Evolutionary conservation across 1,140 invertebrate genomes (phyloP).

Genomic region (Ceratina calcarata): DNA sequence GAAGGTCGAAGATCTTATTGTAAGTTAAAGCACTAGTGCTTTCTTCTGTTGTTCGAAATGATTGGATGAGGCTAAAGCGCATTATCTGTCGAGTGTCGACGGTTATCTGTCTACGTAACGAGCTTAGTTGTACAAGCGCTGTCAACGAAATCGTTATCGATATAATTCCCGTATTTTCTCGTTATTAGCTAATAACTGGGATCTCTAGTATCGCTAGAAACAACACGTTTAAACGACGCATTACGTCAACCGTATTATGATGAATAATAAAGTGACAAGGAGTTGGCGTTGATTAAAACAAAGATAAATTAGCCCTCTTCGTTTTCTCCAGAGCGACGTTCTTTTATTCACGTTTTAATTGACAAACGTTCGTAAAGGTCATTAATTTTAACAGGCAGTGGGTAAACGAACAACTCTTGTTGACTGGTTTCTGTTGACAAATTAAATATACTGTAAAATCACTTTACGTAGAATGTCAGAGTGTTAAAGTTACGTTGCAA

Average conservation of each 20-base stretch:
- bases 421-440: background rate
- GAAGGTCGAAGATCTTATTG: background rate
- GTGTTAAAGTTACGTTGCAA: background rate
- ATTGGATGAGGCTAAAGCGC: background rate
- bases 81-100: slow-evolving; percentile 4
- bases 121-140: background rate
- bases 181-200: background rate
- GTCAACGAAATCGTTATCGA: background rate
- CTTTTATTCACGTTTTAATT: background rate
- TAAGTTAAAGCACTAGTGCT: background rate
- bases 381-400: background rate
- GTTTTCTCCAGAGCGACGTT: background rate
- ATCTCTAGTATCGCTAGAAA: background rate
- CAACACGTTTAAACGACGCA: background rate
- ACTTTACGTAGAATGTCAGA: background rate
- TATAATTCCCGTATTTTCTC: background rate
- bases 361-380: background rate
- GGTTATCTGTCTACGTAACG: background rate
- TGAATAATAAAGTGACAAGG: background rate
- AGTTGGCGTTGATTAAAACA: background rate
- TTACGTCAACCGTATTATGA: background rate
- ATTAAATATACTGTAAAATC: background rate
- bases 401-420: background rate
- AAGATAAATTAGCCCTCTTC: background rate
- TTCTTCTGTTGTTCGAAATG: background rate